phyloP scores from a whole-genome alignment of 2,888 invertebrate species.

The Volucella inflata region DNA sequence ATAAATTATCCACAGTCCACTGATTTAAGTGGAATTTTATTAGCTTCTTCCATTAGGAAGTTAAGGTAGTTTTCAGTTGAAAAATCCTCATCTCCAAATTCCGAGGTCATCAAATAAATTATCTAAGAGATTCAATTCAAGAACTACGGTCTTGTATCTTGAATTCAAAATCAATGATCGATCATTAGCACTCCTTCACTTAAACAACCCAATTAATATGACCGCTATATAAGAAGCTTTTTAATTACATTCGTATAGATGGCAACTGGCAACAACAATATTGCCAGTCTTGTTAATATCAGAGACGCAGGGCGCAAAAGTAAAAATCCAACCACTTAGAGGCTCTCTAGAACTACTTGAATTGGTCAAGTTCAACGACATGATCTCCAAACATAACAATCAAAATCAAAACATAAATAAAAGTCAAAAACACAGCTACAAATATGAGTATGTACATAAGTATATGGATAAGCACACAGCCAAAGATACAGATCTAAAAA shows the following conservation, averaged over 20 bases:
- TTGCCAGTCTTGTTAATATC: conserved; percentile 45
- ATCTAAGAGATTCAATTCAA: not conserved
- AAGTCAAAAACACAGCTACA: conserved; percentile 22
- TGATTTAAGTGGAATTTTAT: not conserved
- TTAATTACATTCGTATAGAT: conserved; percentile 40
- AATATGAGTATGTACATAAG: conserved; percentile 6
- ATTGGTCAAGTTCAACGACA: conserved; percentile 62
- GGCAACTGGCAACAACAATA: conserved; percentile 44
- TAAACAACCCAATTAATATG: conserved; percentile 48
- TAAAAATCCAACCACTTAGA: conserved; percentile 27
- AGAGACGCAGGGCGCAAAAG: not conserved
- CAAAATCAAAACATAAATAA: conserved; percentile 58
- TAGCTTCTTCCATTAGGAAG: conserved; percentile 18
- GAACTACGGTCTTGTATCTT: too few relatives aligned
- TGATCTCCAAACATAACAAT: conserved; percentile 44
- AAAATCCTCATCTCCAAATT: not conserved
- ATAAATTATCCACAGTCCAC: not conserved
- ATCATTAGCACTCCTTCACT: conserved; percentile 53
- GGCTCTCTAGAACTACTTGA: conserved; percentile 21
- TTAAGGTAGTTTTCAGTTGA: not conserved
- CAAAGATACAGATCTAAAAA: conserved; percentile 11
- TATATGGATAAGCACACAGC: not conserved
- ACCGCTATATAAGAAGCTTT: conserved; percentile 24
- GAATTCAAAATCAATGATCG: conserved; percentile 22
- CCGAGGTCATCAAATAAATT: conserved; percentile 11